These are phyloP conservation scores for Tyrannus savana DNA, from an alignment of 2,113 vertebrate species.

Conservation along the genomic window DNA sequence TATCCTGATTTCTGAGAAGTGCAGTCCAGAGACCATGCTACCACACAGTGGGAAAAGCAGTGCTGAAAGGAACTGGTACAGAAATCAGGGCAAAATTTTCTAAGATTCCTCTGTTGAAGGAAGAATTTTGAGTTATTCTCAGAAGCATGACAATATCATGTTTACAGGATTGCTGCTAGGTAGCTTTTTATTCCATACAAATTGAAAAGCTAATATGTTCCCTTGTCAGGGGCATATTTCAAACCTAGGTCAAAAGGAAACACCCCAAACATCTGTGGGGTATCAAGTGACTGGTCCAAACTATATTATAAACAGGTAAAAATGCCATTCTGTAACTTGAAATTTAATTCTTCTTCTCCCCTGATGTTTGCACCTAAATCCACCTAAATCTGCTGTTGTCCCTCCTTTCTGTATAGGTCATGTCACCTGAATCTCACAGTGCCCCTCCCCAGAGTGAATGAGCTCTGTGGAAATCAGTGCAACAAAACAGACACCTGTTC, in stretches of 20 bases:
- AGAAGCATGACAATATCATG: not conserved
- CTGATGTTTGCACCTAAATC: not conserved
- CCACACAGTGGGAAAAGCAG: not conserved
- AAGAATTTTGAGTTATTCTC: not conserved
- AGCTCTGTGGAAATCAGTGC: not conserved
- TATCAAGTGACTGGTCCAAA: not conserved
- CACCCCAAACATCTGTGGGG: not conserved
- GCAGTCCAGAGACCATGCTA: not conserved
- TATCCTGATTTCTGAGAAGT: constrained; percentile 1
- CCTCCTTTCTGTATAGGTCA: not conserved
- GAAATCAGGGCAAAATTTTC: constrained; percentile 7
- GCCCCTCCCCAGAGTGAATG: not conserved
- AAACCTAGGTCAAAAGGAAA: not conserved
- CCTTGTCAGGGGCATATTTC: not conserved
- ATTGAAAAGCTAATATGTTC: not conserved
- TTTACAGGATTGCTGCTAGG: not conserved
- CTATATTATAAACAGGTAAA: not conserved
- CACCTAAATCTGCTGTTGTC: not conserved
- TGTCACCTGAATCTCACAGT: not conserved
- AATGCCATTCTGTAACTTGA: not conserved
- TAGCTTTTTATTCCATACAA: not conserved
- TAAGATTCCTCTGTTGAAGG: not conserved
- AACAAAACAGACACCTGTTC: not conserved
- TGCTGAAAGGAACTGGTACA: not conserved
- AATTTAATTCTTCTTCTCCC: not conserved